A percentile compares a stretch with the other conserved stretches of the same genome.
These are phyloP conservation scores for Trichonephila clavata DNA, from an alignment of 1,140 invertebrate species.

Conservation along the genomic window DNA sequence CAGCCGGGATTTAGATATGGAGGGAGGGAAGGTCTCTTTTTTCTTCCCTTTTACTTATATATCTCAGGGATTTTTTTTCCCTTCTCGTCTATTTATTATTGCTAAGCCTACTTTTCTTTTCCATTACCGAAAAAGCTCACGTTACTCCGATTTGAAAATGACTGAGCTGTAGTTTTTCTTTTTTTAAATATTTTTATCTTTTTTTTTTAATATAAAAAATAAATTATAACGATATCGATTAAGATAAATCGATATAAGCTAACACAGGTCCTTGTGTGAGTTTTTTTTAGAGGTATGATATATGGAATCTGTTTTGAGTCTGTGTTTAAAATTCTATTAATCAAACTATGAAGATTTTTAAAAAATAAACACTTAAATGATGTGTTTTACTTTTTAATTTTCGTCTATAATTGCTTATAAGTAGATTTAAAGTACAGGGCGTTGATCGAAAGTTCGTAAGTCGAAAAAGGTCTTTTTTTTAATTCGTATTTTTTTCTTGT, in stretches of 20 bases:
- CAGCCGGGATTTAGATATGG: not conserved
- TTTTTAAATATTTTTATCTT: no score
- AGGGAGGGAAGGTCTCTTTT: not conserved
- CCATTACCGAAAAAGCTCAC: conserved; percentile 18
- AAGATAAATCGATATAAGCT: not conserved
- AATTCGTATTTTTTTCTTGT: no score
- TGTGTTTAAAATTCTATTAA: conserved; percentile 22
- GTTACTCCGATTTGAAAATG: not conserved
- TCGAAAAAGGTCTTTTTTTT: no score
- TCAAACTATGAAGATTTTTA: not conserved
- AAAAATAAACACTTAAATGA: no score
- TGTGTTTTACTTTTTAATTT: not conserved
- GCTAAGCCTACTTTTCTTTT: not conserved
- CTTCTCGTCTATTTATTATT: conserved; percentile 11
- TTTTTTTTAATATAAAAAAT: not conserved
- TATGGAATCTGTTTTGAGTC: no score
- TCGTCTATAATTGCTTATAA: not conserved
- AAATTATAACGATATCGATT: conserved; percentile 31
- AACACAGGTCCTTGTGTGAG: no score
- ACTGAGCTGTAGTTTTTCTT: not conserved
- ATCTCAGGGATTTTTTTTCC: not conserved
- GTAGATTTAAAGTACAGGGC: not conserved
- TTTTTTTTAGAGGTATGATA: no score
- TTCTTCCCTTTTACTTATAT: not conserved
- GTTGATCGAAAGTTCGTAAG: no score